Base-by-base conservation (phyloP, 30 jellyfish, hydroid and myxozoan genomes). In the Clytia hemisphaerica region DNA sequence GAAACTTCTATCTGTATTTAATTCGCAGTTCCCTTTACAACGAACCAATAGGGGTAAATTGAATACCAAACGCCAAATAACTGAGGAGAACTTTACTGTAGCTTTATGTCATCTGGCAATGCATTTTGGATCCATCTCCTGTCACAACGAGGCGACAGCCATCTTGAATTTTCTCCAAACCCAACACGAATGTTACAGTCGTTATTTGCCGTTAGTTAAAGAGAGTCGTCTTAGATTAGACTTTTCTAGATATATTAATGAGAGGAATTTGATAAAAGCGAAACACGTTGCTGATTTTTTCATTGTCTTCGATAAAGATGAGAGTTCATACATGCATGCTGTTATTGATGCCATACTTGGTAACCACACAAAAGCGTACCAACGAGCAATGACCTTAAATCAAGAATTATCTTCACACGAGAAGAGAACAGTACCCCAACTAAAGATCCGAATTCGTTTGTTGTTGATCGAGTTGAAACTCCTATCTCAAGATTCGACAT, bases 61-160 rank as follows among this genome's bases (percentile, higher is more conserved):
- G 42, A 37, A 1, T 4, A 57, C 25, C 42, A 3, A 9, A 0
- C 16, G 25, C 19, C 25, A 37, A 22, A 57, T 21, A 22, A 35
- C 78, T 2, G 78, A 44, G 18, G 78, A 65, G 44, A 44, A 65
- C 16, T 65, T 65, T 12, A 67, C 61, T 3, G 25, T 65, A 44
- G 37, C 78, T 15, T 44, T 65, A 9, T 65, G 78, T 48, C 71
- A 44, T 25, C 44, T 65, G 44, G 67, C 78, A 37, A 33, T 25
- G 12, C 78, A 65, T 26, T 21, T 19, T 44, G 9, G 18, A 24
- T 16, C 24, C 14, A 26, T 25, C 25, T 67, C 69, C 2, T 65
- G 10, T 45, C 44, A 31, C 28, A 4, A 45, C 0, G 78, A 65
- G 12, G 78, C 78, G 37, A 25, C 25, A 4, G 0, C 37, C 10